Conservation (phyloP, 2,113 vertebrate species). For the Salvelinus fontinalis region DNA sequence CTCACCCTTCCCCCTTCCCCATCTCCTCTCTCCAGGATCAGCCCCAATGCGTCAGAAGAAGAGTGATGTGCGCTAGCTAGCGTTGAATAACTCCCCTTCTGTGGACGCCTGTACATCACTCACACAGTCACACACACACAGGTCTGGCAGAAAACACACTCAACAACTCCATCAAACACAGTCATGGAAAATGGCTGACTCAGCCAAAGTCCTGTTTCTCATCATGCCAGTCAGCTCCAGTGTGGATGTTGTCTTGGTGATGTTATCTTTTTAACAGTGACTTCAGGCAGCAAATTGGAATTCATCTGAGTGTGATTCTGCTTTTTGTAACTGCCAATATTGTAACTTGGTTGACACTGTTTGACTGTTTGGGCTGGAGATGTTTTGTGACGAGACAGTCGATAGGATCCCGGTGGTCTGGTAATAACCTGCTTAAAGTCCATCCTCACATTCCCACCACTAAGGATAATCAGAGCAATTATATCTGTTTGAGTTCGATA, state of each 20-base stretch:
- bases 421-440: no score
- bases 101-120: conserved; percentile 44
- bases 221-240: background rate
- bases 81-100: conserved; percentile 62
- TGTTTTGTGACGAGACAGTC: background rate
- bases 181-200: conserved; percentile 40
- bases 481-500: conserved; percentile 14
- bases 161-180: conserved; percentile 28
- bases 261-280: background rate
- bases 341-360: background rate
- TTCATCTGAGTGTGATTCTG: background rate
- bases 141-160: conserved; percentile 20
- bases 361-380: background rate
- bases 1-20: background rate
- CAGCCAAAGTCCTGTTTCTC: conserved; percentile 20
- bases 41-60: conserved; percentile 60
- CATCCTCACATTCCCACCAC: no score
- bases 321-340: background rate
- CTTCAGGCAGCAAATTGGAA: background rate
- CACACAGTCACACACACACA: conserved; percentile 22
- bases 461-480: no score
- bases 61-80: conserved; percentile 53
- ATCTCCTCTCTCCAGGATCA: conserved; percentile 38
- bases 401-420: background rate
- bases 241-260: no score